Base-by-base conservation (phyloP, 2,113 vertebrate species). In the Myocastor coypus region DNA sequence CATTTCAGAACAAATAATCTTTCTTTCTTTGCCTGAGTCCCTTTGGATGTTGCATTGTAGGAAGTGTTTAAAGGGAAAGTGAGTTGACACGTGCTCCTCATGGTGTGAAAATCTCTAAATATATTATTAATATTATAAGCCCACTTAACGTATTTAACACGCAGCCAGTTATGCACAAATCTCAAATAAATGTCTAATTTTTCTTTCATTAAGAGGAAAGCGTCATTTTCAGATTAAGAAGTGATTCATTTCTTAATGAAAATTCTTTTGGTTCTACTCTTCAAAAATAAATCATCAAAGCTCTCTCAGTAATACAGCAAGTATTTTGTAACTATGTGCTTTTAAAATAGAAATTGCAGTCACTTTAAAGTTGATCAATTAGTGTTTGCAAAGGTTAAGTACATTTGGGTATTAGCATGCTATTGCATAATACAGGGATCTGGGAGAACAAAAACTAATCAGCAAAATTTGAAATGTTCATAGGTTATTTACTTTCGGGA, bases 151-250 rank as follows among this genome's bases (percentile, higher is more conserved):
- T 63, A 40, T 46, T 92, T 68, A 93, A 96, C 20, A 94, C 83
- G 75, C 37, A 97, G 64, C 12, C 14, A 93, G 69, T 86, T 96
- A 86, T 59, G 80, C 63, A 83, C 82, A 92, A 96, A 63, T 94
- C 46, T 87, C 91, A 66, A 73, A 82, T 92, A 64, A 96, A 94
- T 83, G 85, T 26, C 12, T 90, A 69, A 13, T 71, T 94, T 96
- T 84, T 80, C 63, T 81, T 95, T 97, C 78, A 92, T 78, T 92
- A 85, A 95, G 86, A 55, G 52, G 24, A 93, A 96, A 34, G 91
- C 91, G 86, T 92, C 77, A 95, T 92, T 95, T 98, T 96, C 75
- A 95, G 93, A 91, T 95, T 92, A 97, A 95, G 52, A 94, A 94
- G 22, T 4, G 5, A 69, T 80, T 95, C 69, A 52, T 73, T 88